Evolutionary conservation across 1,140 invertebrate species (phyloP), one percentile per base, ranked within the genome.

Genomic region (Conopomorpha cramerella): DNA sequence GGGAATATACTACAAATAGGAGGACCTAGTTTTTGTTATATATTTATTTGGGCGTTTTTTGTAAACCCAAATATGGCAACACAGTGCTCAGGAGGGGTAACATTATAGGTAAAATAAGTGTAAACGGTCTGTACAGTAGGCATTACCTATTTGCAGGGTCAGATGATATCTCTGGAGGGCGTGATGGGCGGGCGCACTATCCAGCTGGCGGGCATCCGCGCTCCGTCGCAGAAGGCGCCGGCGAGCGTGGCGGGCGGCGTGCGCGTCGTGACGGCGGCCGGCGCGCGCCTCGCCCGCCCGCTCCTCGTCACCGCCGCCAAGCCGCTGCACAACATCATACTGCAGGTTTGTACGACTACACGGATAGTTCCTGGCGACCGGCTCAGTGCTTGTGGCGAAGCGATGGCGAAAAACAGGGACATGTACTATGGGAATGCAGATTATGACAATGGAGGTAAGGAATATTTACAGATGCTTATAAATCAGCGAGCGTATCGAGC

Each of bases 341-440:
- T 67, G 17, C 67, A 72, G 56, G 55, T 54, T 16, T 64, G 68
- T 33, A 68, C 66, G 66, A 55, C 67, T 16, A 67, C 66, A 0
- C 42, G n/a, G n/a, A n/a, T n/a, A n/a, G n/a, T n/a, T n/a, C n/a
- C n/a, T n/a, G n/a, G n/a, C n/a, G n/a, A n/a, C n/a, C n/a, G n/a
- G n/a, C n/a, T n/a, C n/a, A n/a, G n/a, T n/a, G n/a, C n/a, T n/a
- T n/a, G n/a, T n/a, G n/a, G n/a, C n/a, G n/a, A n/a, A n/a, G n/a
- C n/a, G n/a, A n/a, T n/a, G n/a, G n/a, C n/a, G n/a, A n/a, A n/a
- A n/a, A n/a, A n/a, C n/a, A n/a, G n/a, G n/a, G n/a, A n/a, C n/a
- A n/a, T n/a, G n/a, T n/a, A n/a, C n/a, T n/a, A n/a, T n/a, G n/a
- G n/a, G n/a, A n/a, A n/a, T n/a, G n/a, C n/a, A n/a, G n/a, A n/a